Percentiles rank a stretch among this genome's conserved stretches.
phyloP scores from a whole-genome alignment of 2,888 invertebrate species.

The Esperia sulphurella region DNA sequence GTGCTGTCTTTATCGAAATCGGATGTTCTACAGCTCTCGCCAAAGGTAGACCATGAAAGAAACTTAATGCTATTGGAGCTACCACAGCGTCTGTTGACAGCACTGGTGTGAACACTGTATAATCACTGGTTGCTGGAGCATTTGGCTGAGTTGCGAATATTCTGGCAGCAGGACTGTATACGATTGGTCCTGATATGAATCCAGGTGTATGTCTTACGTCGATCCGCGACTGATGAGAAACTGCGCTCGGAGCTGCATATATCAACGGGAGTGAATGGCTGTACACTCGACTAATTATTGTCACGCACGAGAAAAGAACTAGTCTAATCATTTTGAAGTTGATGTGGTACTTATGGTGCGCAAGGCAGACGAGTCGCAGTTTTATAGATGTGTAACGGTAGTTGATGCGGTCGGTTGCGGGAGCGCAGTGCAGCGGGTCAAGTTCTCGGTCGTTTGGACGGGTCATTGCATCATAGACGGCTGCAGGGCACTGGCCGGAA shows the following conservation, averaged over 20 bases:
- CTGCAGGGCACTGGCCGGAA: slow-evolving; percentile 56
- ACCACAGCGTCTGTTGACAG: slow-evolving; percentile 38
- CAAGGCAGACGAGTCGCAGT: slow-evolving; percentile 41
- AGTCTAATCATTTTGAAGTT: slow-evolving; percentile 47
- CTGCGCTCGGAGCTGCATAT: slow-evolving; percentile 72
- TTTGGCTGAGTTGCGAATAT: slow-evolving; percentile 31
- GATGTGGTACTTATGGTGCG: slow-evolving; percentile 23
- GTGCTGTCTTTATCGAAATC: slow-evolving; percentile 41
- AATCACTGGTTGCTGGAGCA: slow-evolving; percentile 22
- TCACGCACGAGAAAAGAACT: slow-evolving; percentile 36
- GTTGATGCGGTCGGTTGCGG: slow-evolving; percentile 38
- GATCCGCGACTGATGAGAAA: slow-evolving; percentile 77
- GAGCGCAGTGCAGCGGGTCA: slow-evolving; percentile 46
- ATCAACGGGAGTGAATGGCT: slow-evolving; percentile 50
- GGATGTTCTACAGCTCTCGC: slow-evolving; percentile 58
- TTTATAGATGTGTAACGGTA: slow-evolving; percentile 69
- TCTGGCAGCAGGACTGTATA: slow-evolving; percentile 45
- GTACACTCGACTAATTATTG: slow-evolving; percentile 29
- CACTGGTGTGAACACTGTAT: slow-evolving; percentile 36
- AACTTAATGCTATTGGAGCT: slow-evolving; percentile 52
- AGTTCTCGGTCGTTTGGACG: slow-evolving; percentile 60
- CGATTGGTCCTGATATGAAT: slow-evolving; percentile 38
- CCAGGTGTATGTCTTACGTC: slow-evolving; percentile 60
- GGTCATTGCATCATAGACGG: slow-evolving; percentile 55
- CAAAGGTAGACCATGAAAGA: slow-evolving; percentile 56